Evolutionary conservation across 2,113 vertebrate species (phyloP).

Genomic region (Litocranius walleri): DNA sequence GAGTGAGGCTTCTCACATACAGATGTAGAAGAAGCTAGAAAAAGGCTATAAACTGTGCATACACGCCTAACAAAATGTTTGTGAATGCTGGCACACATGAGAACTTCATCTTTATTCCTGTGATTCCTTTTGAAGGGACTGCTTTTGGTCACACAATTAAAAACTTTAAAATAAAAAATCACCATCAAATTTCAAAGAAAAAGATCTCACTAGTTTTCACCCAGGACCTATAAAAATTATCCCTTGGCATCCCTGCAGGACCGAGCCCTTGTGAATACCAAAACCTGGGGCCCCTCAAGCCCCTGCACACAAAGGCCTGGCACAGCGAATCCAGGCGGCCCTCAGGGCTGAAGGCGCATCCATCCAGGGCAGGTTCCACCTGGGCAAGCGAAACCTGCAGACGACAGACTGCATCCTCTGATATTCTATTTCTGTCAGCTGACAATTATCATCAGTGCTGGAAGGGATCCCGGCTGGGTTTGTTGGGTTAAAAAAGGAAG

Average conservation of each 20-base stretch:
- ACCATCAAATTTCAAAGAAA: background rate
- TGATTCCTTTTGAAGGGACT: background rate
- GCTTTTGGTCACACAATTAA: background rate
- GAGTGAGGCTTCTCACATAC: background rate
- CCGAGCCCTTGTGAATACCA: background rate
- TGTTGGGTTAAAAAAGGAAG: background rate
- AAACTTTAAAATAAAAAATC: background rate
- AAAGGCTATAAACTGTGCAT: background rate
- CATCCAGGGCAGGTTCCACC: background rate
- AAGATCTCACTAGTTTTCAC: background rate
- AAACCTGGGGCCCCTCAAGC: background rate
- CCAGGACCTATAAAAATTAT: background rate
- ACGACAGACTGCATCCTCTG: background rate
- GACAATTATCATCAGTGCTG: background rate
- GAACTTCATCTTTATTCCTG: background rate
- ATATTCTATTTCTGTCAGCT: background rate
- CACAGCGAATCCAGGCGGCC: background rate
- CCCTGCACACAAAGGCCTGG: background rate
- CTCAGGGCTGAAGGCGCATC: background rate
- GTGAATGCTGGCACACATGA: background rate
- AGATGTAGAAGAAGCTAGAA: background rate
- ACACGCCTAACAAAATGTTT: background rate
- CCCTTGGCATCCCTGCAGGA: no score
- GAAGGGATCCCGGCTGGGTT: background rate
- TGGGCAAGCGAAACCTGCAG: background rate